Percentiles rank a stretch among this genome's conserved stretches.
phyloP scores from a whole-genome alignment of 1,140 invertebrate species.

The Zaprionus nigranus region DNA sequence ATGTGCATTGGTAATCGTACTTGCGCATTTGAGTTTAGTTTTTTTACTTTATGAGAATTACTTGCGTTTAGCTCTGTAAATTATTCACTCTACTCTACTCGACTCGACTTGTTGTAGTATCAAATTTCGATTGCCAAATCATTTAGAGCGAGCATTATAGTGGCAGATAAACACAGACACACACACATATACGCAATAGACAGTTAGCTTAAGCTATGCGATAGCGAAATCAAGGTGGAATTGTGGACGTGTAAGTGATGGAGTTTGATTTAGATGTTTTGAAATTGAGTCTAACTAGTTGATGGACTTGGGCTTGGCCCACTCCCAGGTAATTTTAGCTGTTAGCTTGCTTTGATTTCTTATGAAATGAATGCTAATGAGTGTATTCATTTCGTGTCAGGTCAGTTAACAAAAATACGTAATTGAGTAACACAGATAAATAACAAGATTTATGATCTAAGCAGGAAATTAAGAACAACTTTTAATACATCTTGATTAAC shows the following conservation, averaged over 20 bases:
- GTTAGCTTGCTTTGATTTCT: conserved; percentile 3
- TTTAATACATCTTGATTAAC: too few relatives aligned
- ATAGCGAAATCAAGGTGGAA: conserved; percentile 59
- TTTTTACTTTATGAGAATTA: conserved; percentile 45
- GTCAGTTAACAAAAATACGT: conserved; percentile 8
- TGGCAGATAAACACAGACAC: conserved; percentile 38
- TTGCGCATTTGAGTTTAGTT: conserved; percentile 32
- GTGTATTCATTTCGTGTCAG: conserved; percentile 24
- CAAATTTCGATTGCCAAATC: conserved; percentile 70
- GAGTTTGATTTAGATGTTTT: conserved; percentile 32
- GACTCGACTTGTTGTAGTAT: conserved; percentile 28
- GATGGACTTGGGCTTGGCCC: conserved; percentile 48
- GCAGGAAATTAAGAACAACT: not conserved
- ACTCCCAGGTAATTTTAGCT: not conserved
- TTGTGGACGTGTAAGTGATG: conserved; percentile 38
- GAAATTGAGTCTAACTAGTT: conserved; percentile 39
- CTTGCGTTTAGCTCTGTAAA: conserved; percentile 52
- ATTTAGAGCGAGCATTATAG: conserved; percentile 58
- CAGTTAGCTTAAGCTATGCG: not conserved
- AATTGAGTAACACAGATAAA: not conserved
- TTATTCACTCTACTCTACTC: conserved; percentile 45
- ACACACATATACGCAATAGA: not conserved
- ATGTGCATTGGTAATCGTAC: conserved; percentile 17
- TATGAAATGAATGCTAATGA: conserved; percentile 32
- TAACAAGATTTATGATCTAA: not conserved